phyloP scores from a whole-genome alignment of 2,888 invertebrate genomes.

The Corythucha ciliata region DNA sequence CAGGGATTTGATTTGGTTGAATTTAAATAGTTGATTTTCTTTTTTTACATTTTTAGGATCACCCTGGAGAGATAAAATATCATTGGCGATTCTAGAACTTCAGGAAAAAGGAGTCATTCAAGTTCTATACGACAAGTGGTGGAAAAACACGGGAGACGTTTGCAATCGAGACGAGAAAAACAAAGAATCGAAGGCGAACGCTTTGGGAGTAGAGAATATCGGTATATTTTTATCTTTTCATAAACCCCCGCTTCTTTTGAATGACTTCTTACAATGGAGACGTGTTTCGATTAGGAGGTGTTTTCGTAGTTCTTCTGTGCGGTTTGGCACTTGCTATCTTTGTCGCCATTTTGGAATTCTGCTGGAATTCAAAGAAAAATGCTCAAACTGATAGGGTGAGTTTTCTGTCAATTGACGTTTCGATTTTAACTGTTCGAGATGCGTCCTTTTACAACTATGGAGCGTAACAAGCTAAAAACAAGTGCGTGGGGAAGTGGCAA shows the following conservation, averaged over 20 bases:
- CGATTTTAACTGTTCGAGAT: too few species aligned
- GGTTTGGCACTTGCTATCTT: constrained; percentile 84
- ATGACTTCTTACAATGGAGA: not conserved
- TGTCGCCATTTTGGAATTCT: constrained; percentile 88
- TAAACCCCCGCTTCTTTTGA: not conserved
- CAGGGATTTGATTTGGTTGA: not conserved
- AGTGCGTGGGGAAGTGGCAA: too few species aligned
- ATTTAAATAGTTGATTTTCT: not conserved
- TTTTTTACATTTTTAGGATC: constrained; percentile 48
- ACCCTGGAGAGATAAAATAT: constrained; percentile 95
- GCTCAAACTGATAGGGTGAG: constrained; percentile 63
- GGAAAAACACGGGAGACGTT: constrained; percentile 90
- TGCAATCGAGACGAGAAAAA: constrained; percentile 79
- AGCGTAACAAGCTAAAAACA: not conserved
- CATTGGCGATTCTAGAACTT: constrained; percentile 84
- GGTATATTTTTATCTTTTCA: too few species aligned
- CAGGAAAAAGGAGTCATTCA: constrained; percentile 92
- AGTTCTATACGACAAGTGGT: constrained; percentile 94
- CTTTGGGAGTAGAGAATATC: constrained; percentile 81
- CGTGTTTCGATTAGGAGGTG: constrained; percentile 57
- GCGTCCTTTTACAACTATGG: not conserved
- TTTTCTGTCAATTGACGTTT: constrained; percentile 20
- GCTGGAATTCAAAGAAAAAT: constrained; percentile 86
- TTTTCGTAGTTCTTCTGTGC: constrained; percentile 90
- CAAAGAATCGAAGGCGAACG: constrained; percentile 86